These are phyloP conservation scores for Spongilla lacustris DNA, from an alignment of 37 sponge, comb jelly and placozoan genomes.

Conservation along the genomic window DNA sequence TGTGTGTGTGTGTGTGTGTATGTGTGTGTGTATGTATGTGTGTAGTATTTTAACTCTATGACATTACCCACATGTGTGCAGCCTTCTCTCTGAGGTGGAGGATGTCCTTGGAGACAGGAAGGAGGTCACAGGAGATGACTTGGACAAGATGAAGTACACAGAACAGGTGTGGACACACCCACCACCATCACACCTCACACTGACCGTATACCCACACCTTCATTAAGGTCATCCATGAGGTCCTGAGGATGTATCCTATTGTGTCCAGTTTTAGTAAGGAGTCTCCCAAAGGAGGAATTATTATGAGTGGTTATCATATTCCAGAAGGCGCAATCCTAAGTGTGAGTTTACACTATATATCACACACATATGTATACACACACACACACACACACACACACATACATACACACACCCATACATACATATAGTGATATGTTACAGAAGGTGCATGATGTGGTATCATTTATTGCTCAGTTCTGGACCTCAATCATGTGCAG, in stretches of 20 bases:
- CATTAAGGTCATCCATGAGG: neutral
- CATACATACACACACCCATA: too few species aligned
- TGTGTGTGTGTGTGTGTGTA: neutral
- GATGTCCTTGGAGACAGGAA: conserved; percentile 20
- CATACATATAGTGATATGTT: neutral
- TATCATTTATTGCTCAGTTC: too few species aligned
- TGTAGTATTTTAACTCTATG: neutral
- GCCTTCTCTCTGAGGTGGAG: conserved; percentile 7
- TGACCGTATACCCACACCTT: neutral
- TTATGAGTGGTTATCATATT: neutral
- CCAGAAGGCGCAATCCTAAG: neutral
- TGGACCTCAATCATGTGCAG: neutral
- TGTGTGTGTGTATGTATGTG: neutral
- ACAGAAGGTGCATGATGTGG: neutral
- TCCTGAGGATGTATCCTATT: neutral
- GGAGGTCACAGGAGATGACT: conserved; percentile 12
- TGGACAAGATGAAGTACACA: conserved; percentile 17
- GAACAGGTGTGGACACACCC: neutral
- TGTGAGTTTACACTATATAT: neutral
- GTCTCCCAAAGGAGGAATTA: conserved; percentile 5
- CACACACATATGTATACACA: too few species aligned
- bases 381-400: too few species aligned
- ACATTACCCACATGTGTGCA: neutral
- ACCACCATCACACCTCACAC: too few species aligned
- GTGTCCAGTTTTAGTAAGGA: neutral